A percentile compares a stretch with the other conserved stretches of the same genome.
These are phyloP conservation scores for Cheirogaleus major DNA, from an alignment of 2,797 vertebrate species.

Conservation along the genomic window DNA sequence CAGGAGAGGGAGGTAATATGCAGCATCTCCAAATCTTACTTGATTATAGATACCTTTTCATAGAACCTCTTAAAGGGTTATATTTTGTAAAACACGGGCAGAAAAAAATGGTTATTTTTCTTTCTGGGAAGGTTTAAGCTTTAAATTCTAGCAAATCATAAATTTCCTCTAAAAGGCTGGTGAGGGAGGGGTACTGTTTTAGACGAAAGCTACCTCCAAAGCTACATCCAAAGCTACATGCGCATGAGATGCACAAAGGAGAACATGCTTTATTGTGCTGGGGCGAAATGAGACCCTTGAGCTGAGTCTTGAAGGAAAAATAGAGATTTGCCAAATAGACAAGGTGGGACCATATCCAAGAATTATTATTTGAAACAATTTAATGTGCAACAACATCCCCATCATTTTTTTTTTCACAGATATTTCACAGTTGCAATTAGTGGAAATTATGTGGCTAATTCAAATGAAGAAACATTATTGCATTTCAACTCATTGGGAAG, in stretches of 20 bases:
- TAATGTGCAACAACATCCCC: not conserved
- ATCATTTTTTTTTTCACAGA: not conserved
- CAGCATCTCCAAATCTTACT: not conserved
- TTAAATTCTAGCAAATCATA: not conserved
- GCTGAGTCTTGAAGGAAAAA: not conserved
- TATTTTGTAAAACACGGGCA: not conserved
- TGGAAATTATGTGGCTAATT: not conserved
- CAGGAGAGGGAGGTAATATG: not conserved
- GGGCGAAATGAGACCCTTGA: not conserved
- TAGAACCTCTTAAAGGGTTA: not conserved
- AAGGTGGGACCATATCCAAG: not conserved
- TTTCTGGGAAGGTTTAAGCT: not conserved
- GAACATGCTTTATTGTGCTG: not conserved
- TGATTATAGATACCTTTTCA: not conserved
- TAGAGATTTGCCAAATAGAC: not conserved
- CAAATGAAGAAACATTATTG: not conserved
- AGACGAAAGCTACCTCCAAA: not conserved
- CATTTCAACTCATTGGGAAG: not conserved
- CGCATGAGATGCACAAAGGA: too few species aligned
- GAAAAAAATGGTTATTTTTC: not conserved
- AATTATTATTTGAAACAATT: not conserved
- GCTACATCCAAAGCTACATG: too few species aligned
- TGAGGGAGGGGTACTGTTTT: not conserved
- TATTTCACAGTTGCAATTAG: not conserved
- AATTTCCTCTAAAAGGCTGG: not conserved